Evolutionary conservation across 2,888 invertebrate genomes (phyloP).

Genomic region (Dolichopus griseipennis): DNA sequence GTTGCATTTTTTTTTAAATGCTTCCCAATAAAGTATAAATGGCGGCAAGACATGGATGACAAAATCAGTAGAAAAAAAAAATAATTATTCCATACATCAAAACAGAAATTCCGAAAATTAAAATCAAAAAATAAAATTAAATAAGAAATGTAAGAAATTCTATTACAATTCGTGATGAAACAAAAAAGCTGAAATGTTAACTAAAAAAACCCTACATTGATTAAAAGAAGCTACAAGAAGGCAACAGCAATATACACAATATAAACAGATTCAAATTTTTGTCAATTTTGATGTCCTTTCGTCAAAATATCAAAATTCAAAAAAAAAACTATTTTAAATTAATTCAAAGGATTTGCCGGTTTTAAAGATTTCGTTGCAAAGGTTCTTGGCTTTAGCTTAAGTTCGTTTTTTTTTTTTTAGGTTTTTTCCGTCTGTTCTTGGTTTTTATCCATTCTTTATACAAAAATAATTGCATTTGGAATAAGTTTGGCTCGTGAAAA

Average conservation of each 20-base stretch:
- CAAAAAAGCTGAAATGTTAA: too few relatives aligned
- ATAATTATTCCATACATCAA: not conserved
- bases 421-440: not conserved
- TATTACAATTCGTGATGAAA: too few relatives aligned
- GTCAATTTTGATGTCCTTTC: not conserved
- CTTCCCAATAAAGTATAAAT: not conserved
- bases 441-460: not conserved
- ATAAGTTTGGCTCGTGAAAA: not conserved
- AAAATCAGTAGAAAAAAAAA: not conserved
- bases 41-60: conserved; percentile 5
- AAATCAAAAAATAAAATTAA: not conserved
- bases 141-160: not conserved
- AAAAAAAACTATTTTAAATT: not conserved
- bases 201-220: too few relatives aligned
- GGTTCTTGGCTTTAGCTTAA: too few relatives aligned
- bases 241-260: too few relatives aligned
- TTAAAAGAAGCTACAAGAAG: too few relatives aligned
- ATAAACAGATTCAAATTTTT: not conserved
- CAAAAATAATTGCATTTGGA: not conserved
- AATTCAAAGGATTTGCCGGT: not conserved
- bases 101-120: not conserved
- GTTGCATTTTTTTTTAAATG: too few relatives aligned
- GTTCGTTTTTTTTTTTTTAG: too few relatives aligned
- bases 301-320: too few relatives aligned
- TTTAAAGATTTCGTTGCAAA: too few relatives aligned